Evolutionary conservation across 2,113 vertebrate species (phyloP).

Genomic region (Calidris pygmaea): DNA sequence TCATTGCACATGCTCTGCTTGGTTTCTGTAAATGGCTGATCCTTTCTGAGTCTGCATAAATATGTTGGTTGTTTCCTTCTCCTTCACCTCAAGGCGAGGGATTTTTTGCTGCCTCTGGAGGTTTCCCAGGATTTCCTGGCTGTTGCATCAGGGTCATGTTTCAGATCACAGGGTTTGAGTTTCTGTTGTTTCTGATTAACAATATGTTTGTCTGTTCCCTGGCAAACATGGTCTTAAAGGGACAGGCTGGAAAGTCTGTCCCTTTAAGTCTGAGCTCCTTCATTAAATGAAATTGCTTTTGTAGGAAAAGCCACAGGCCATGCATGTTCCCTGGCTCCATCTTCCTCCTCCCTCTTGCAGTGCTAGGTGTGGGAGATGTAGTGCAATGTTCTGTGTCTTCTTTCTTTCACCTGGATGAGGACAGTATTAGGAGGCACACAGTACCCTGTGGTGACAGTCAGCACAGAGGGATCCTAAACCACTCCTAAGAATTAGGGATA

Average conservation of each 20-base stretch:
- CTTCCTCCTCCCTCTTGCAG: background rate
- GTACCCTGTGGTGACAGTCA: background rate
- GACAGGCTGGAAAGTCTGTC: background rate
- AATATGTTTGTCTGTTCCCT: background rate
- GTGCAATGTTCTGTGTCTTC: background rate
- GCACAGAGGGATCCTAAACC: background rate
- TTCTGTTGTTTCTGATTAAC: background rate
- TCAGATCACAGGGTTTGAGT: background rate
- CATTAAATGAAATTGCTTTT: background rate
- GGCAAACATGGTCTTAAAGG: background rate
- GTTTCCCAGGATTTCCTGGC: background rate
- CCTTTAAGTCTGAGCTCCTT: background rate
- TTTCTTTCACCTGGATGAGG: background rate
- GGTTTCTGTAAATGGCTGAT: background rate
- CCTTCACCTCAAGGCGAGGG: background rate
- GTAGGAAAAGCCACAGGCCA: background rate
- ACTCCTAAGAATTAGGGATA: background rate
- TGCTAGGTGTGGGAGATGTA: background rate
- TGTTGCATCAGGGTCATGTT: background rate
- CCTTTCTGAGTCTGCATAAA: background rate
- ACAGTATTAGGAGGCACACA: background rate
- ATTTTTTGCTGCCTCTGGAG: background rate
- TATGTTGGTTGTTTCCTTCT: background rate
- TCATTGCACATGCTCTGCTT: background rate
- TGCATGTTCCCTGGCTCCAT: background rate